Percentiles rank a stretch among this genome's conserved stretches.
Conservation (phyloP, 2,113 vertebrate species). For the Ranitomeya variabilis region DNA sequence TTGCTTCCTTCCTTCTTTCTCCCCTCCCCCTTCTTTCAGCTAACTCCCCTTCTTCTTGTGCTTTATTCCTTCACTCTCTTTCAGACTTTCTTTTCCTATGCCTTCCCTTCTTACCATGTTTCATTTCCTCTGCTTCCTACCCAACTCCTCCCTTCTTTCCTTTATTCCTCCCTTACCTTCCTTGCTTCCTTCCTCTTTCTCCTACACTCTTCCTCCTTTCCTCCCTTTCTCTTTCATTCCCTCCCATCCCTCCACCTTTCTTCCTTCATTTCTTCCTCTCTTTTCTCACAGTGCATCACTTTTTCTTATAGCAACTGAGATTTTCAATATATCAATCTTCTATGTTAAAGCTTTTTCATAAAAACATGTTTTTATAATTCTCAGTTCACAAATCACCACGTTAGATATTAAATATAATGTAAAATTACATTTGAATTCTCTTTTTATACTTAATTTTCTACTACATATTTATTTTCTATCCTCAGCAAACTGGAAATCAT, state of each 20-base stretch:
- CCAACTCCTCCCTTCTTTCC: neutral
- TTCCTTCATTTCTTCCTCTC: neutral
- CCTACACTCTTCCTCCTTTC: neutral
- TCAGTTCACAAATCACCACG: no score
- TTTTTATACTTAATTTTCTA: neutral
- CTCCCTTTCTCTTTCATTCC: neutral
- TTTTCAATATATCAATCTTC: no score
- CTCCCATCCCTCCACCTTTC: neutral
- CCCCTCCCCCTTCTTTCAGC: no score
- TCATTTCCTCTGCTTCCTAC: neutral
- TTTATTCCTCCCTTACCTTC: neutral
- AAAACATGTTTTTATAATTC: no score
- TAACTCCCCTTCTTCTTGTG: no score
- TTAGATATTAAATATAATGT: no score
- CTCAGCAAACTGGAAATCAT: neutral
- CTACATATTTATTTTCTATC: neutral
- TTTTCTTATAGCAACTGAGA: no score
- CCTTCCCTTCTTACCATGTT: neutral
- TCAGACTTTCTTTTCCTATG: no score
- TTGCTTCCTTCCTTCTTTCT: no score
- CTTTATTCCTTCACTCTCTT: no score
- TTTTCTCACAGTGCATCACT: neutral
- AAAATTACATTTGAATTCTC: no score
- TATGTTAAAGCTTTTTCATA: no score
- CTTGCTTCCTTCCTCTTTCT: neutral